phyloP scores from a whole-genome alignment of 2,797 vertebrate genomes.

The Crocodylus rhombifer region DNA sequence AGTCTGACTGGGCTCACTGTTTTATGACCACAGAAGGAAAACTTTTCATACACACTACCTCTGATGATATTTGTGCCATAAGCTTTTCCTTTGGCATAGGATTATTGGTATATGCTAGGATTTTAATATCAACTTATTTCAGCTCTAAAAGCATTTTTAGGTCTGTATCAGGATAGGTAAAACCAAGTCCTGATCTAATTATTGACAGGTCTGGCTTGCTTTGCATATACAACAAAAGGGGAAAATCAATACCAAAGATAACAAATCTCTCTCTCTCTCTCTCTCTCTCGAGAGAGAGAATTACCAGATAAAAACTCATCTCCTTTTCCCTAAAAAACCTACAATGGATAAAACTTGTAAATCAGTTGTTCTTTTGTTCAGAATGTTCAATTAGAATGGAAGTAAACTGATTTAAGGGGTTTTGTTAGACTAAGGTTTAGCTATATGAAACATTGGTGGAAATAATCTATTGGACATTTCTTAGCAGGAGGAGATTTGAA shows the following conservation, averaged over 20 bases:
- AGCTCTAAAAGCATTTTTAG: not conserved
- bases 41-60: not conserved
- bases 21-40: not conserved
- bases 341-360: slow-evolving; percentile 28
- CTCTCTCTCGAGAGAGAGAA: not conserved
- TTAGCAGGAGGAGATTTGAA: too few relatives aligned
- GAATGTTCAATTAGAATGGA: slow-evolving; percentile 14
- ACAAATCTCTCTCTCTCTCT: not conserved
- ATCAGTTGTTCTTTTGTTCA: slow-evolving; percentile 24
- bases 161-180: not conserved
- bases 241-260: slow-evolving; percentile 18
- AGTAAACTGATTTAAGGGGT: not conserved
- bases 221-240: not conserved
- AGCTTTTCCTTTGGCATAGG: not conserved
- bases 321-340: not conserved
- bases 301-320: not conserved
- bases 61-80: not conserved
- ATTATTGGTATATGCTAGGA: not conserved
- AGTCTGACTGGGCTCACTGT: not conserved
- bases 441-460: not conserved
- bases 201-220: not conserved
- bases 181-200: not conserved
- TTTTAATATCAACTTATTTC: not conserved
- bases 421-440: not conserved
- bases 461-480: too few relatives aligned